phyloP scores from a whole-genome alignment of 2,797 vertebrate species.

The Poecilia velifera region DNA sequence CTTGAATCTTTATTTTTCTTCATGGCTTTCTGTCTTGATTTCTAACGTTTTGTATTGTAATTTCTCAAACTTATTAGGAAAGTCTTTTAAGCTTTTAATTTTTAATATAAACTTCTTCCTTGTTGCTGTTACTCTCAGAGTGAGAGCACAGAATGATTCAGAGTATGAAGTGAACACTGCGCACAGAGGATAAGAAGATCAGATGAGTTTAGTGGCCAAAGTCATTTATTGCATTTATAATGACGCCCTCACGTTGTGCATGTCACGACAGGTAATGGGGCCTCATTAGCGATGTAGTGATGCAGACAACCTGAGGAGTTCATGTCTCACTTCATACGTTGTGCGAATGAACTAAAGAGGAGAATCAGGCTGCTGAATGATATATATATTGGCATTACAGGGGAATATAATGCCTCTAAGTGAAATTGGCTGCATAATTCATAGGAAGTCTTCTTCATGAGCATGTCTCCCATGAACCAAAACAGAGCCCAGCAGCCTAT shows the following conservation, averaged over 20 bases:
- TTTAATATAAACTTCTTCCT: conserved; percentile 29
- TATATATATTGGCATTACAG: conserved; percentile 31
- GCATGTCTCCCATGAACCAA: conserved; percentile 34
- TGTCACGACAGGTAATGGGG: conserved; percentile 26
- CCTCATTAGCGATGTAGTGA: conserved; percentile 29
- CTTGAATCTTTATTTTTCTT: conserved; percentile 25
- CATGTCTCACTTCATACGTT: neutral
- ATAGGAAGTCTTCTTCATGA: conserved; percentile 45
- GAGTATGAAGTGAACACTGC: conserved; percentile 54
- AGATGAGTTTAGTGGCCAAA: conserved; percentile 54
- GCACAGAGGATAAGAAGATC: conserved; percentile 46
- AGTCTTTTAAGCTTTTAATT: conserved; percentile 20
- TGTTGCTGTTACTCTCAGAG: conserved; percentile 38
- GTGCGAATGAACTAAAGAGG: conserved; percentile 9
- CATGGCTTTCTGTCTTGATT: conserved; percentile 10
- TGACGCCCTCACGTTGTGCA: conserved; percentile 14
- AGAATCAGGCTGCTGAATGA: conserved; percentile 17
- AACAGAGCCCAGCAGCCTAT: conserved; percentile 33
- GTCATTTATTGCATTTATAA: conserved; percentile 39
- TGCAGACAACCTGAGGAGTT: neutral
- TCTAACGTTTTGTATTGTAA: neutral
- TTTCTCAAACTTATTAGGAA: neutral
- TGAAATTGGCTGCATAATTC: conserved; percentile 46
- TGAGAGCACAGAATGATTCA: conserved; percentile 53
- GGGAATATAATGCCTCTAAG: conserved; percentile 33